Evolutionary conservation across 2,113 vertebrate genomes (phyloP), one percentile per base, ranked within the genome.

Genomic region (Girardinichthys multiradiatus): DNA sequence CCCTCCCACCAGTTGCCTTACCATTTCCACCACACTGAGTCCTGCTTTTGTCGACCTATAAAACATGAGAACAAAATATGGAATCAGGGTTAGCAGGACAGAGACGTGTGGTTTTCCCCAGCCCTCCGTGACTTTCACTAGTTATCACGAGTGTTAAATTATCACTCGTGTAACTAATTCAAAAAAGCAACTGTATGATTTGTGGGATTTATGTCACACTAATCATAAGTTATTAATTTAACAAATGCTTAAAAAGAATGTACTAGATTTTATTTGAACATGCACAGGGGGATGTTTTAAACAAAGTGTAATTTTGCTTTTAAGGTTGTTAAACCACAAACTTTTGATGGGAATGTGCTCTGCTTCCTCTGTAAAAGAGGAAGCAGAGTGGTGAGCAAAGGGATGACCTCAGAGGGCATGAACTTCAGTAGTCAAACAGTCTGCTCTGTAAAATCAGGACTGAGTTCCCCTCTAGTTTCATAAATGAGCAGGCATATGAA

Each of bases 41-140:
- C n/a, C 54, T 15, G 28, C 12, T 27, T 10, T 37, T 12, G 51
- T 74, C 64, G 42, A 57, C 63, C 61, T 76, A 66, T 48, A 73
- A 54, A 74, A 76, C 7, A 45, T 72, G 37, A 79, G 64, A 63
- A 74, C 66, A 69, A 65, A 86, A 64, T 89, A 64, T 77, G 72
- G 13, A 63, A n/a, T 54, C 48, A 54, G 24, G 48, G 48, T n/a
- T 54, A 54, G 48, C 48, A 54, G 48, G 78, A 57, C 62, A 58
- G 80, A 77, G 79, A 77, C 83, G 87, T 81, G 85, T 70, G 83
- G 62, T 76, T 54, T 54, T 54, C 74, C 73, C 57, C n/a, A 24
- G 59, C 29, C 69, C 65, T 81, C 48, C 74, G 4, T 80, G 58
- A 81, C 65, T 70, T 81, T 70, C 58, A 72, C 15, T 17, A 10